Conservation (phyloP, 2,113 vertebrate genomes). For the Cheirogaleus medius region DNA sequence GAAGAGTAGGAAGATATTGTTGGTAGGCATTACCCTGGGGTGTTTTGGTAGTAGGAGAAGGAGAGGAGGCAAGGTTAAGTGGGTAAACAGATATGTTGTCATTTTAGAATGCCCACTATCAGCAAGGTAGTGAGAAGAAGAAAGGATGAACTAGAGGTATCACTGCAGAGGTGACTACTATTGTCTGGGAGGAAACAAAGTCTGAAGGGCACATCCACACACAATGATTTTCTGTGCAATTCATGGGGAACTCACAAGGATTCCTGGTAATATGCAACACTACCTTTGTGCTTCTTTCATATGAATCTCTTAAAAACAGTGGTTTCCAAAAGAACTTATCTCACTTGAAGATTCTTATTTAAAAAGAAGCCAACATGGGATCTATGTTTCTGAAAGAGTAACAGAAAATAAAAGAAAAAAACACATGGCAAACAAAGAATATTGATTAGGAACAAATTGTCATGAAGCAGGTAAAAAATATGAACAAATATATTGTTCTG, state of each 20-base stretch:
- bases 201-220: background rate
- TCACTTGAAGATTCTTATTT: background rate
- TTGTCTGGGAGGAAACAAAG: background rate
- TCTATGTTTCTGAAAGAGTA: background rate
- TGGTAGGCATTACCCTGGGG: background rate
- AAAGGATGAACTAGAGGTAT: background rate
- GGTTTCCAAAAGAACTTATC: background rate
- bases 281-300: background rate
- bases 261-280: fast-evolving
- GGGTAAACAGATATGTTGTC: background rate
- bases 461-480: background rate
- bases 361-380: background rate
- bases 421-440: background rate
- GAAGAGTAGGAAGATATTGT: fast-evolving
- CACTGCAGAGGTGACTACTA: background rate
- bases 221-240: fast-evolving
- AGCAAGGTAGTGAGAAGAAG: background rate
- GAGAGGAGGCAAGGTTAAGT: background rate
- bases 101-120: background rate
- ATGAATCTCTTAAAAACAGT: background rate
- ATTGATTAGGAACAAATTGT: background rate
- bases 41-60: background rate
- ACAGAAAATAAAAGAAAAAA: background rate
- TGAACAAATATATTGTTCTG: background rate
- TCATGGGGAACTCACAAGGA: background rate